phyloP scores from a whole-genome alignment of 2,888 invertebrate species.

The Mythimna lalbum region DNA sequence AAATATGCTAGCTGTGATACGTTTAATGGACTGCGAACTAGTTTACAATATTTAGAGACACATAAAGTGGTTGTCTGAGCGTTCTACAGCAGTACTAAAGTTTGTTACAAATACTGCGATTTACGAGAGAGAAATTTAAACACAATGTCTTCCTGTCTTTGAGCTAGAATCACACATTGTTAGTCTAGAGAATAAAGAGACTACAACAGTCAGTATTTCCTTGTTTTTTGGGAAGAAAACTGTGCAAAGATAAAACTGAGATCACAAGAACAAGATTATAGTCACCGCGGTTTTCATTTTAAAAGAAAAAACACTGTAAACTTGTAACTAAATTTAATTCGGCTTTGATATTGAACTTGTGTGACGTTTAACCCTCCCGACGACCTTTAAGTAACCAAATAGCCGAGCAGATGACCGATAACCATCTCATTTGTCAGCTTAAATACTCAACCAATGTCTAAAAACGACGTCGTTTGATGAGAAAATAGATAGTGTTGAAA shows the following conservation, averaged over 20 bases:
- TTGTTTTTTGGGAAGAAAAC: background rate
- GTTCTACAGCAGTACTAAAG: background rate
- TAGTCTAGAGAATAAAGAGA: background rate
- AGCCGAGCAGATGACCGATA: conserved; percentile 20
- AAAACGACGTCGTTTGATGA: conserved; percentile 16
- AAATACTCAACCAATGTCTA: conserved; percentile 24
- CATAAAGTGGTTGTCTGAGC: background rate
- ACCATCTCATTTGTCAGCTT: conserved; percentile 27
- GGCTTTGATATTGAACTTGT: background rate
- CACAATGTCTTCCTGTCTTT: no score
- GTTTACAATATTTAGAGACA: background rate
- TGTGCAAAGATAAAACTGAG: background rate
- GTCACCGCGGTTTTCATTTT: background rate
- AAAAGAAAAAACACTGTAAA: background rate
- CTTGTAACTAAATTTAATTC: background rate
- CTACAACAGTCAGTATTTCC: background rate
- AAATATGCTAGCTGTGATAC: conserved; percentile 14
- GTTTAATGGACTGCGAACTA: conserved; percentile 8
- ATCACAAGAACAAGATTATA: background rate
- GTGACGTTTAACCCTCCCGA: conserved; percentile 10
- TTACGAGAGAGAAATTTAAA: no score
- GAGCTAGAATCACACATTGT: background rate
- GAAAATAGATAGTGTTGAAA: conserved; percentile 11
- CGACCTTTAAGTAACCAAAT: conserved; percentile 18
- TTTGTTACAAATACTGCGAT: background rate